A percentile compares a stretch with the other conserved stretches of the same genome.
Conservation (phyloP, 2,888 invertebrate species). For the Spicauda simplicius region DNA sequence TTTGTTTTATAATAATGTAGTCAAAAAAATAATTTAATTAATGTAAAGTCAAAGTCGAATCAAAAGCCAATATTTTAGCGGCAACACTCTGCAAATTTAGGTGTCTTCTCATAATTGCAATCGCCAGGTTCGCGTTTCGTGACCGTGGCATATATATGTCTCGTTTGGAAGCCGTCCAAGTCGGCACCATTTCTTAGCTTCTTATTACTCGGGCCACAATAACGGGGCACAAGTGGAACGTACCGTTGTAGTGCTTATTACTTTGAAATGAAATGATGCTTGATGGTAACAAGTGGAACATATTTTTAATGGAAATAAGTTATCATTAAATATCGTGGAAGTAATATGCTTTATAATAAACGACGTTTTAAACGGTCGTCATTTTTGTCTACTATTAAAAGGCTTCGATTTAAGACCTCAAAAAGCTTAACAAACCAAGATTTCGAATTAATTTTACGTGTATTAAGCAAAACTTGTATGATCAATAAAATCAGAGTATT, state of each 20-base stretch:
- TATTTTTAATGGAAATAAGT: not conserved
- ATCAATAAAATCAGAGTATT: no score
- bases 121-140: slow-evolving; percentile 33
- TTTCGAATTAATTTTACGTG: no score
- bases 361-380: no score
- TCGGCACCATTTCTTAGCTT: slow-evolving; percentile 32
- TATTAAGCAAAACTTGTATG: no score
- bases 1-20: no score
- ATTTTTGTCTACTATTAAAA: no score
- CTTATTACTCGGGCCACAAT: slow-evolving; percentile 33
- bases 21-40: no score
- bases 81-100: slow-evolving; percentile 29
- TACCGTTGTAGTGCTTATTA: slow-evolving; percentile 29
- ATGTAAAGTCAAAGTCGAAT: no score
- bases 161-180: slow-evolving; percentile 36
- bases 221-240: slow-evolving; percentile 34
- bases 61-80: slow-evolving; percentile 14
- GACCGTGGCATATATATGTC: slow-evolving; percentile 36
- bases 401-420: no score
- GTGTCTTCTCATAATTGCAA: slow-evolving; percentile 31
- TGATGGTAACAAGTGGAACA: slow-evolving; percentile 1
- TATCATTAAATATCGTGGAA: no score
- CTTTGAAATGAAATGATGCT: slow-evolving; percentile 27
- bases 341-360: no score
- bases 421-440: no score